These are phyloP conservation scores for Habroteleia sp. DNA, from an alignment of 2,888 invertebrate genomes.

Conservation along the genomic window DNA sequence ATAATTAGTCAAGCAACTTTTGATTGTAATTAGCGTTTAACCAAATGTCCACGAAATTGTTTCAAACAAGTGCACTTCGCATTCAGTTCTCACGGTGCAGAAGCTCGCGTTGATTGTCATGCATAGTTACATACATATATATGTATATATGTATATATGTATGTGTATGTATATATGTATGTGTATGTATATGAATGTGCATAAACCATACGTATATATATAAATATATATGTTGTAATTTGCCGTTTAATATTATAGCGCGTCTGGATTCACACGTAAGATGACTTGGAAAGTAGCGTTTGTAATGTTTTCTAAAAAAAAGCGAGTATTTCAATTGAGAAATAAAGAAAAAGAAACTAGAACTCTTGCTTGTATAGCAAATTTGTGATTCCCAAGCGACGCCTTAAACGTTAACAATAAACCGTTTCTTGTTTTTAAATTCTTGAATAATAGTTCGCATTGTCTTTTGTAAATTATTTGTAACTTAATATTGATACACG, in stretches of 20 bases:
- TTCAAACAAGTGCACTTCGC: constrained; percentile 46
- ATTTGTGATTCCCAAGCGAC: constrained; percentile 17
- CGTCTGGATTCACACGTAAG: no score
- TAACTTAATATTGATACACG: constrained; percentile 10
- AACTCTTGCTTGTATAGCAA: constrained; percentile 42
- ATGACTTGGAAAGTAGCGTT: constrained; percentile 15
- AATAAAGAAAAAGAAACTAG: constrained; percentile 39
- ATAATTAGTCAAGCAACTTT: constrained; percentile 11
- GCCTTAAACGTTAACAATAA: no score
- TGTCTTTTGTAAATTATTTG: constrained; percentile 33
- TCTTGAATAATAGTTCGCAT: constrained; percentile 12
- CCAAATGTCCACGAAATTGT: neutral
- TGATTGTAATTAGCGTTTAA: constrained; percentile 4
- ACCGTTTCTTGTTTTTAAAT: no score
- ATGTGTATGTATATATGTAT: no score
- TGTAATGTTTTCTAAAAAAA: constrained; percentile 15
- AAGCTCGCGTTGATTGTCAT: constrained; percentile 11
- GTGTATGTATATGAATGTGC: constrained; percentile 6
- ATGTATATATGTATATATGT: no score
- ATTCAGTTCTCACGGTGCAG: constrained; percentile 33
- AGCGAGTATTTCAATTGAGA: constrained; percentile 25
- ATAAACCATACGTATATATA: constrained; percentile 2
- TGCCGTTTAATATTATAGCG: no score
- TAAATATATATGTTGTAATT: no score
- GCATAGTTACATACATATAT: no score